phyloP scores from a whole-genome alignment of 2,888 invertebrate species.

The Clunio marinus region DNA sequence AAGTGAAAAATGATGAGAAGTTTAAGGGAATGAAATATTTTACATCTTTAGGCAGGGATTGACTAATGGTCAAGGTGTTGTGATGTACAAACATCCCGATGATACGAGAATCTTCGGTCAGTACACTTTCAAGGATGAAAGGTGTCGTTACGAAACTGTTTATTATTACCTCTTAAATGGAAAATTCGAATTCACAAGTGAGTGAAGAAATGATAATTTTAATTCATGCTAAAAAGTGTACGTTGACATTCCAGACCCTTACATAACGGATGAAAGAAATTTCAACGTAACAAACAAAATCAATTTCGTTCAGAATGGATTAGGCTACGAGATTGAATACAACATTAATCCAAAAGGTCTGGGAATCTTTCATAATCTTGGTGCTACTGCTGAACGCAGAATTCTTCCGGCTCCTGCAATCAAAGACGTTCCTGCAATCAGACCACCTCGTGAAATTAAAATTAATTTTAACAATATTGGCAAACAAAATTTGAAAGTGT shows the following conservation, averaged over 20 bases:
- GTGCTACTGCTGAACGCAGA: not conserved
- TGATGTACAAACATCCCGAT: conserved; percentile 34
- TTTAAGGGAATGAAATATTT: not conserved
- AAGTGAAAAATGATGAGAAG: not conserved
- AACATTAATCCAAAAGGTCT: conserved; percentile 3
- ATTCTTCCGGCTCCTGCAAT: not conserved
- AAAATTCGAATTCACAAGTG: conserved; percentile 36
- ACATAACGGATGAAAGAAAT: not conserved
- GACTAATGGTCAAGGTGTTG: conserved; percentile 24
- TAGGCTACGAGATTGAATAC: conserved; percentile 22
- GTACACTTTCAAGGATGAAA: conserved; percentile 31
- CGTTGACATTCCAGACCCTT: conserved; percentile 23
- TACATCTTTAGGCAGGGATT: conserved; percentile 24
- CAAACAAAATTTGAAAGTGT: conserved; percentile 35
- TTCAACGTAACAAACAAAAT: conserved; percentile 31
- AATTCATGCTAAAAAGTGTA: not conserved
- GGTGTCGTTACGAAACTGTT: conserved; percentile 25
- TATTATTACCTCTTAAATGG: conserved; percentile 21
- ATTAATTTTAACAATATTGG: conserved; percentile 23
- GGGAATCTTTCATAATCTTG: conserved; percentile 24
- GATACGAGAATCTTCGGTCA: conserved; percentile 30
- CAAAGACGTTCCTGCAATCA: not conserved
- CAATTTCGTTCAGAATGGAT: conserved; percentile 14
- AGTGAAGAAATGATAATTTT: not conserved
- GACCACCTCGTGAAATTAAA: conserved; percentile 20